Evolutionary conservation across 2,113 vertebrate species (phyloP).

Genomic region (Anarrhichthys ocellatus): DNA sequence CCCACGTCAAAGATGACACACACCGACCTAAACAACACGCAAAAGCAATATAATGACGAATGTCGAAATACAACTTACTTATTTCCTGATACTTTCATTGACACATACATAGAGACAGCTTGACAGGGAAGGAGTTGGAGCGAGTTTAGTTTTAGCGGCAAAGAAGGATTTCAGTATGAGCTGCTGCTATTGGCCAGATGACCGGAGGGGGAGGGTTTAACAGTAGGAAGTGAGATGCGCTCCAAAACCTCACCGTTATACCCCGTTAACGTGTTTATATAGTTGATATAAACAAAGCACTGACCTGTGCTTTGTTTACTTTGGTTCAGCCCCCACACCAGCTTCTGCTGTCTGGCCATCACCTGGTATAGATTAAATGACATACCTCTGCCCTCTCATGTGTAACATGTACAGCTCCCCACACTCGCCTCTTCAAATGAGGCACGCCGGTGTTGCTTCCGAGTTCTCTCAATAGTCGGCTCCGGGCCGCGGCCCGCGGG

Average conservation of each 20-base stretch:
- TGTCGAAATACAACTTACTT: slow-evolving; percentile 14
- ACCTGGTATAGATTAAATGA: background rate
- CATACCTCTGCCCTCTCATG: background rate
- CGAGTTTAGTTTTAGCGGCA: slow-evolving; percentile 80
- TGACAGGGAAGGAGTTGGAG: fast-evolving
- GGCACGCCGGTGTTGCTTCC: background rate
- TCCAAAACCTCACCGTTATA: background rate
- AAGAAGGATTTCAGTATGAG: slow-evolving; percentile 13
- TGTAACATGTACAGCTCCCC: background rate
- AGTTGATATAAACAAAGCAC: background rate
- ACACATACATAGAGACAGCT: background rate
- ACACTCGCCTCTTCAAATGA: background rate
- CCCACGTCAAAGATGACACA: background rate
- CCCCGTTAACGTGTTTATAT: background rate
- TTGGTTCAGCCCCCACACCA: background rate
- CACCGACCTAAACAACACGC: background rate
- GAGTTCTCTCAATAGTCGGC: background rate
- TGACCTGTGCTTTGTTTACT: background rate
- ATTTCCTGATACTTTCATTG: background rate
- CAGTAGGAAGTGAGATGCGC: background rate
- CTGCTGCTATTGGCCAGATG: slow-evolving; percentile 67
- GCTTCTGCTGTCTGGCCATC: background rate
- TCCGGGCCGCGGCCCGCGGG: background rate
- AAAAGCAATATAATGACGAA: no score
- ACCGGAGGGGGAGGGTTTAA: background rate